These are phyloP conservation scores for Alexandromys fortis DNA, from an alignment of 2,113 vertebrate species.

Conservation along the genomic window DNA sequence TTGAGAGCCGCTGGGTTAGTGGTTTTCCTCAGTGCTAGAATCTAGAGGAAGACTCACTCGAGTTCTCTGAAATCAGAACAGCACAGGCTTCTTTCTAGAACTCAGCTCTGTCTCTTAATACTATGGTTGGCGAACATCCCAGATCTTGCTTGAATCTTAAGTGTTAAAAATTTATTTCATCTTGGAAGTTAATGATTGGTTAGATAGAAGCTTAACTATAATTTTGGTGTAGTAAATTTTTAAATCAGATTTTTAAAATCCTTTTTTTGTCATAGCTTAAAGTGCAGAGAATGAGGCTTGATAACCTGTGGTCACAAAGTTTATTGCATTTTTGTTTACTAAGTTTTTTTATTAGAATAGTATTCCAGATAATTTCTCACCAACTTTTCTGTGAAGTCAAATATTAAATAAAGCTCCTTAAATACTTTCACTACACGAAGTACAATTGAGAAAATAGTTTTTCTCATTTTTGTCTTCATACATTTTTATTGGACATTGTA, in stretches of 20 bases:
- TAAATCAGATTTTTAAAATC: neutral
- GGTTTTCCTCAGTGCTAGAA: neutral
- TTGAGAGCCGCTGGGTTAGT: neutral
- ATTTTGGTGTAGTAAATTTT: slow-evolving; percentile 51
- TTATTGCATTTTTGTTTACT: slow-evolving; percentile 22
- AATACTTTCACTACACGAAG: neutral
- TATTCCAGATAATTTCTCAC: slow-evolving; percentile 20
- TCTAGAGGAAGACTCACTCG: neutral
- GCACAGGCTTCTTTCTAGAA: neutral
- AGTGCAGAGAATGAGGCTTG: slow-evolving; percentile 17
- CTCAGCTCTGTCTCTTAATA: neutral
- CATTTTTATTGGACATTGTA: slow-evolving; percentile 4
- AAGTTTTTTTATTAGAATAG: neutral
- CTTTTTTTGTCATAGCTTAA: slow-evolving; percentile 40
- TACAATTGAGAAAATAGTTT: slow-evolving; percentile 44
- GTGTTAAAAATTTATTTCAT: neutral
- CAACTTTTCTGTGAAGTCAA: slow-evolving; percentile 43
- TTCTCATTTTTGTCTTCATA: neutral
- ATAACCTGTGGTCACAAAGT: slow-evolving; percentile 10
- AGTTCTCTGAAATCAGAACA: neutral
- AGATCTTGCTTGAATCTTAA: slow-evolving; percentile 28
- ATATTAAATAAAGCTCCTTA: slow-evolving; percentile 33
- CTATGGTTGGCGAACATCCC: slow-evolving; percentile 10
- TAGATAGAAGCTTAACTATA: slow-evolving; percentile 31
- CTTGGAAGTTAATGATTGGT: slow-evolving; percentile 30